Evolutionary conservation across 2,888 invertebrate genomes (phyloP).

Genomic region (Microdon myrmicae): DNA sequence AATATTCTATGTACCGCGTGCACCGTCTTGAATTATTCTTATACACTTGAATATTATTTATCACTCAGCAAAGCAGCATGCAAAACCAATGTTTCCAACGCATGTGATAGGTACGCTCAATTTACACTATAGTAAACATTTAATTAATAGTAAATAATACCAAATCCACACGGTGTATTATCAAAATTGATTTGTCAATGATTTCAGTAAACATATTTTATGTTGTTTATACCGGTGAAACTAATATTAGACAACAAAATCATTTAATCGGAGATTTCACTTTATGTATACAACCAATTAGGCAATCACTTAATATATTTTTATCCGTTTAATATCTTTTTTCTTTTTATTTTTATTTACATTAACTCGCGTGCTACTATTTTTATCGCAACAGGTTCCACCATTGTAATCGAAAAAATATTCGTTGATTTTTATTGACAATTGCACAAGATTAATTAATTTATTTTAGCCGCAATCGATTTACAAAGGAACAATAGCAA

Average conservation of each 20-base stretch:
- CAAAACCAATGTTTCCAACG: slow-evolving; percentile 7
- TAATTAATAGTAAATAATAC: slow-evolving; percentile 38
- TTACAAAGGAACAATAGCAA: slow-evolving; percentile 44
- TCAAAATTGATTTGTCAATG: slow-evolving; percentile 45
- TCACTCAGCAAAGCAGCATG: background rate
- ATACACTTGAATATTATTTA: background rate
- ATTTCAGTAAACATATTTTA: slow-evolving; percentile 48
- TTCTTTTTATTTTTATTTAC: slow-evolving; percentile 51
- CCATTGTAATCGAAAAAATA: slow-evolving; percentile 41
- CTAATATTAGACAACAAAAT: slow-evolving; percentile 35
- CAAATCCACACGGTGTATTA: slow-evolving; percentile 36
- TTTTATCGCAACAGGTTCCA: slow-evolving; percentile 48
- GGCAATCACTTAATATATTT: slow-evolving; percentile 40
- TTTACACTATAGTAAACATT: slow-evolving; percentile 29
- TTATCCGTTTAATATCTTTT: slow-evolving; percentile 47
- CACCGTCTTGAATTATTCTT: background rate
- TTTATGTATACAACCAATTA: slow-evolving; percentile 42
- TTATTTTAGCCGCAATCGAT: slow-evolving; percentile 51
- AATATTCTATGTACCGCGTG: too few species aligned
- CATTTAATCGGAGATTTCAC: slow-evolving; percentile 21
- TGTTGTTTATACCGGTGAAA: slow-evolving; percentile 29
- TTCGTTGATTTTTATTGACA: slow-evolving; percentile 47
- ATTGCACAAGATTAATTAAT: slow-evolving; percentile 52
- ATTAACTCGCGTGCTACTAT: slow-evolving; percentile 43
- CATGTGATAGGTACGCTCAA: too few species aligned